Evolutionary conservation across 1,140 invertebrate species (phyloP).

Genomic region (Ceratosolen fusciceps): DNA sequence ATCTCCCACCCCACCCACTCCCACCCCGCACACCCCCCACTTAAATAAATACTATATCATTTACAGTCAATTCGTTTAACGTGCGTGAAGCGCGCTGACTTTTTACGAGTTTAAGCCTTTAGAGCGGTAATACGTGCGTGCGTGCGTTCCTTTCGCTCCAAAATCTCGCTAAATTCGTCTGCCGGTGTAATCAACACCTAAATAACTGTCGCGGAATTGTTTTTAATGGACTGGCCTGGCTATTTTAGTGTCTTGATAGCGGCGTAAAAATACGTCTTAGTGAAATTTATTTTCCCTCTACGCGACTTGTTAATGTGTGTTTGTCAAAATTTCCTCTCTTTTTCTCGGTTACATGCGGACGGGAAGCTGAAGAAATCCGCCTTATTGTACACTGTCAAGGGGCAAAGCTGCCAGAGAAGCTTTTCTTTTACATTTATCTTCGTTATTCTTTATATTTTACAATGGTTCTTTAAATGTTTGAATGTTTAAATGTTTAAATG

Average conservation of each 20-base stretch:
- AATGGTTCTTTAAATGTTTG: too few relatives aligned
- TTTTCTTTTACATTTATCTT: too few relatives aligned
- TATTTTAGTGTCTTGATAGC: background rate
- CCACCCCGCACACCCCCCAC: too few relatives aligned
- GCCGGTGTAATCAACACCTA: slow-evolving; percentile 2
- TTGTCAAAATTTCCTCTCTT: background rate
- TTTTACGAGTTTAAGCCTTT: background rate
- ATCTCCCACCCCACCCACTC: too few relatives aligned
- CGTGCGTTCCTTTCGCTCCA: background rate
- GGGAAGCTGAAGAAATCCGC: background rate
- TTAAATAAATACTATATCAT: too few relatives aligned
- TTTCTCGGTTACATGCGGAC: background rate
- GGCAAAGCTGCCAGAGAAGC: too few relatives aligned
- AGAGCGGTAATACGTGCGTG: background rate
- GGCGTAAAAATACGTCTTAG: slow-evolving; percentile 8
- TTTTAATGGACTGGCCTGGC: background rate
- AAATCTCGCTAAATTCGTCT: background rate
- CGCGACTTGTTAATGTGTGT: background rate
- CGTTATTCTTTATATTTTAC: background rate
- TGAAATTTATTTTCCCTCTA: background rate
- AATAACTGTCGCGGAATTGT: slow-evolving; percentile 12
- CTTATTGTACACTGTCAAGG: background rate
- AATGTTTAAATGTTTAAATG: too few relatives aligned
- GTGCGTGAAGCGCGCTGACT: background rate
- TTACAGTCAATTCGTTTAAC: too few relatives aligned